phyloP scores from a whole-genome alignment of 1,140 invertebrate genomes.

The Bombus turneri region DNA sequence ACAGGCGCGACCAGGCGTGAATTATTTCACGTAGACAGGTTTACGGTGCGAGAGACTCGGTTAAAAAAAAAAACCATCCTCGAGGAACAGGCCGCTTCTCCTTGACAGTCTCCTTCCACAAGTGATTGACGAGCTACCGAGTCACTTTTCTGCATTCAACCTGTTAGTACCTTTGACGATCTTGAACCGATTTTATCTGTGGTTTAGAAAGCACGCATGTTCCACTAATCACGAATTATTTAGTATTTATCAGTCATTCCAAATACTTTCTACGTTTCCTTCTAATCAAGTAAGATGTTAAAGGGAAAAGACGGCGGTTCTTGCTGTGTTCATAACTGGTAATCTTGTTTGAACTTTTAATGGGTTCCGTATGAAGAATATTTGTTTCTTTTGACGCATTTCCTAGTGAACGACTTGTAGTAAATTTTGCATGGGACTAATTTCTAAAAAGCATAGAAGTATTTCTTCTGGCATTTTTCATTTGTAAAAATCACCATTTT shows the following conservation, averaged over 20 bases:
- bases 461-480: neutral
- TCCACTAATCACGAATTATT: neutral
- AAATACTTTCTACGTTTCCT: neutral
- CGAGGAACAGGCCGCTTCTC: neutral
- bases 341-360: no score
- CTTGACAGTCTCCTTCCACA: constrained; percentile 16
- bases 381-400: no score
- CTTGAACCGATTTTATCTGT: neutral
- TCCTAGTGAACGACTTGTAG: neutral
- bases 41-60: neutral
- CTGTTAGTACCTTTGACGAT: neutral
- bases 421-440: neutral
- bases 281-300: neutral
- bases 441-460: neutral
- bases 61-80: neutral
- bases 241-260: neutral
- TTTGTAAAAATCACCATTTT: neutral
- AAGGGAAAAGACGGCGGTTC: neutral
- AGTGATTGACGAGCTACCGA: constrained; percentile 20
- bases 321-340: no score
- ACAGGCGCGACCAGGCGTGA: constrained; percentile 36
- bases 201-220: neutral
- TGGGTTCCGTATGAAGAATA: no score
- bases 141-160: neutral
- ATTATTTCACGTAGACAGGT: constrained; percentile 38